Conservation (phyloP, 2,797 vertebrate species). For the Myripristis murdjan region DNA sequence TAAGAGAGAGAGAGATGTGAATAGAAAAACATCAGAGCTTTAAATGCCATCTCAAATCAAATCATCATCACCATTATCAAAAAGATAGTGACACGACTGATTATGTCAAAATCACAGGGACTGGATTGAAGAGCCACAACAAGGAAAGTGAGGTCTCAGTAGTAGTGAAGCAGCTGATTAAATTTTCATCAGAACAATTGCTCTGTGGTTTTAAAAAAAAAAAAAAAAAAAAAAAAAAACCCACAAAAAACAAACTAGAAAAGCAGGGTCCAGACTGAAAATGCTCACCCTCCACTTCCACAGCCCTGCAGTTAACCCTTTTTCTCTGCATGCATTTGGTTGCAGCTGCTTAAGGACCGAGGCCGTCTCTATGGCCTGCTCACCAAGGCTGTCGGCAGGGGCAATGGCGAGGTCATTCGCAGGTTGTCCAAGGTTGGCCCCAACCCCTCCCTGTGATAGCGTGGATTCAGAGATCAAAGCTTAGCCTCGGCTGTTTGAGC, state of each 20-base stretch:
- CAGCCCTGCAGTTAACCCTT: slow-evolving; percentile 49
- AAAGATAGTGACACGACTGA: too few species aligned
- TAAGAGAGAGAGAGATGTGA: too few species aligned
- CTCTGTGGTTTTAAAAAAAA: too few species aligned
- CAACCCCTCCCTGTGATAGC: slow-evolving; percentile 36
- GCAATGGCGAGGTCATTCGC: slow-evolving; percentile 62
- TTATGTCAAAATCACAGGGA: too few species aligned
- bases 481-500: slow-evolving; percentile 3
- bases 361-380: slow-evolving; percentile 76
- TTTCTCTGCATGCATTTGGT: slow-evolving; percentile 57
- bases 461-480: slow-evolving; percentile 41
- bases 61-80: too few species aligned
- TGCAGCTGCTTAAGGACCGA: slow-evolving; percentile 71
- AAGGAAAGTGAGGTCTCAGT: too few species aligned
- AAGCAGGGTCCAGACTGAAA: neutral
- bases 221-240: too few species aligned
- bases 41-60: too few species aligned
- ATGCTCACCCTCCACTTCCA: neutral
- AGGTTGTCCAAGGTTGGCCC: slow-evolving; percentile 81
- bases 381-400: slow-evolving; percentile 66
- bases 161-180: too few species aligned
- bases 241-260: too few species aligned
- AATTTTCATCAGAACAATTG: neutral
- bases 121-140: too few species aligned
- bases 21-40: too few species aligned